phyloP scores from a whole-genome alignment of 2,888 invertebrate genomes.

The Colostygia pectinataria region DNA sequence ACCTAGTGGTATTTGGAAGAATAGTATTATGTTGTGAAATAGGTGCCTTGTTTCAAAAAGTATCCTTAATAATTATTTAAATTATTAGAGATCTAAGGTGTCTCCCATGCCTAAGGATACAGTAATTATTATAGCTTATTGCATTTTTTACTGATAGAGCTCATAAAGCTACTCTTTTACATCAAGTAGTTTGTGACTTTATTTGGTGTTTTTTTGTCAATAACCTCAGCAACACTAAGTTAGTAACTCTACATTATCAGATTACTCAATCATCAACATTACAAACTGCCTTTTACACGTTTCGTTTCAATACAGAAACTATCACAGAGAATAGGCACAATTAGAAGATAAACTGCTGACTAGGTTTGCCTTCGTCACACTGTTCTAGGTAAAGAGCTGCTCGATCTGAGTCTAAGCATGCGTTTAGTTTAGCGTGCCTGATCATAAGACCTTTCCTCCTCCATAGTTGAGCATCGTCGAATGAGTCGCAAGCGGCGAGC shows the following conservation, averaged over 20 bases:
- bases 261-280: constrained; percentile 1
- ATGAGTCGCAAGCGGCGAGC: constrained; percentile 84
- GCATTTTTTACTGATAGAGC: no score
- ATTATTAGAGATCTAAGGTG: no score
- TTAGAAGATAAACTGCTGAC: constrained; percentile 69
- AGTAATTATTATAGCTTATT: no score
- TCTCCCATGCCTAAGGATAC: no score
- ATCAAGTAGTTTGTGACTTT: constrained; percentile 3
- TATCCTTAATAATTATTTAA: no score
- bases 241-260: no score
- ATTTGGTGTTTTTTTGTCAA: not conserved
- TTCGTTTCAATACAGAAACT: constrained; percentile 4
- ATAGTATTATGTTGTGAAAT: no score
- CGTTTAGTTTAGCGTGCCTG: constrained; percentile 87
- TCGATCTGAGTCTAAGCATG: constrained; percentile 88
- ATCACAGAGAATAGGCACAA: constrained; percentile 38
- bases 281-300: constrained; percentile 6
- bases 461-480: constrained; percentile 85
- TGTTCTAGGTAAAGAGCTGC: constrained; percentile 61
- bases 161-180: no score
- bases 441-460: constrained; percentile 87
- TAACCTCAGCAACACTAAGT: no score
- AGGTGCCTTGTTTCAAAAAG: no score
- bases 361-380: constrained; percentile 65
- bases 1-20: no score